Percentiles rank a stretch among this genome's conserved stretches.
These are phyloP conservation scores for Rhyacophila evoluta DNA, from an alignment of 2,888 invertebrate genomes.

Conservation along the genomic window DNA sequence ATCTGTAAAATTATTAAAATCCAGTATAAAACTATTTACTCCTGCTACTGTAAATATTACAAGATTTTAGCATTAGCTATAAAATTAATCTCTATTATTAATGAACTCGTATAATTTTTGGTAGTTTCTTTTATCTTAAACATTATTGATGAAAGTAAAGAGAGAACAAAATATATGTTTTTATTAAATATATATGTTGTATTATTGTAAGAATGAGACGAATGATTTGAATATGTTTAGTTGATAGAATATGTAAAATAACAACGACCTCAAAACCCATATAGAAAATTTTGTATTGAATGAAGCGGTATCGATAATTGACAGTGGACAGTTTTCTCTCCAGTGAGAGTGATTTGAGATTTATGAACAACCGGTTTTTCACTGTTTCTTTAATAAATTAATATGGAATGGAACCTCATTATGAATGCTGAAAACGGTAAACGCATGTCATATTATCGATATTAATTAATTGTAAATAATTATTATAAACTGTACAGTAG, in stretches of 20 bases:
- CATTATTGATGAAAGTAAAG: not conserved
- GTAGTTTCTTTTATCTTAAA: no score
- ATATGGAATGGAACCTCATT: slow-evolving; percentile 27
- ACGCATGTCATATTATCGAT: not conserved
- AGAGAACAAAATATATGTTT: not conserved
- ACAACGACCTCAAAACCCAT: slow-evolving; percentile 34
- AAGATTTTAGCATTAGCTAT: no score
- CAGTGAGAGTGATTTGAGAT: slow-evolving; percentile 44
- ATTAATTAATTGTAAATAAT: not conserved
- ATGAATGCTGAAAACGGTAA: not conserved
- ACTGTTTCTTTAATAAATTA: not conserved
- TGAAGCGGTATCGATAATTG: slow-evolving; percentile 26
- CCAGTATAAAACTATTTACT: no score
- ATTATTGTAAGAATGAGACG: not conserved
- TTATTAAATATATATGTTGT: not conserved
- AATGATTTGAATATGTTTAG: not conserved
- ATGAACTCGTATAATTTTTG: no score
- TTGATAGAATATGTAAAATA: not conserved
- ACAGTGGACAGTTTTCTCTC: slow-evolving; percentile 37
- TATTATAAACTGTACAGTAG: not conserved
- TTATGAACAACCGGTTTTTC: slow-evolving; percentile 29
- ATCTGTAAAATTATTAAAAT: no score
- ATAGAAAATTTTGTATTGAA: slow-evolving; percentile 34
- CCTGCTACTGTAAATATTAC: no score
- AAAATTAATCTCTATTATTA: no score